Evolutionary conservation across 2,888 invertebrate species (phyloP).

Genomic region (Saturnia pavonia): DNA sequence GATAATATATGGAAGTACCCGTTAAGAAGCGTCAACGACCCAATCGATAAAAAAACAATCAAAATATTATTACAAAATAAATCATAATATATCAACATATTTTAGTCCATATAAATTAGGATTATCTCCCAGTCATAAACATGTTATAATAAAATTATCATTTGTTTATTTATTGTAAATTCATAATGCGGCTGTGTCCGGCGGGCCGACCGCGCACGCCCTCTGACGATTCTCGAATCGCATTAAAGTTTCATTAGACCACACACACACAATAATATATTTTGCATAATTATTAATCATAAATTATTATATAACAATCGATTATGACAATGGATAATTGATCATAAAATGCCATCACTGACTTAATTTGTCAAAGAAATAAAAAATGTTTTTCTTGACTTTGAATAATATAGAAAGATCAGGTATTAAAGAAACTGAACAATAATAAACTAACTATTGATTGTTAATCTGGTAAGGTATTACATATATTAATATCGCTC

Average conservation of each 20-base stretch:
- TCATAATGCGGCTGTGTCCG: not conserved
- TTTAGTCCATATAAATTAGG: constrained; percentile 12
- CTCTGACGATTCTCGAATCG: constrained; percentile 1
- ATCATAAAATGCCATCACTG: not conserved
- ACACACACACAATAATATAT: constrained; percentile 14
- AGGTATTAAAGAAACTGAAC: not conserved
- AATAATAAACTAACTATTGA: too few relatives aligned
- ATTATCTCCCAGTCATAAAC: constrained; percentile 8
- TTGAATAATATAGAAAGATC: too few relatives aligned
- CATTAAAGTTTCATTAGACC: constrained; percentile 18
- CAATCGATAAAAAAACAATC: not conserved
- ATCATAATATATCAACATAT: not conserved
- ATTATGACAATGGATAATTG: not conserved
- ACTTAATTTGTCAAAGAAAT: constrained; percentile 3
- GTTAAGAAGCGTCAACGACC: not conserved
- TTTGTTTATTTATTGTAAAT: constrained; percentile 7
- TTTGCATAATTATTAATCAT: constrained; percentile 23
- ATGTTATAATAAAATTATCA: constrained; percentile 12
- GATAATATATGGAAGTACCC: not conserved
- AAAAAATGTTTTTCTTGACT: not conserved
- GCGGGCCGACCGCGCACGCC: constrained; percentile 8
- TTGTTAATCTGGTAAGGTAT: too few relatives aligned
- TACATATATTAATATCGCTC: too few relatives aligned
- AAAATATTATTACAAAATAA: constrained; percentile 6
- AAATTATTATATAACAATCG: constrained; percentile 16